Evolutionary conservation across 2,888 invertebrate species (phyloP), one percentile per base, ranked within the genome.

Genomic region (Scotopteryx bipunctaria): DNA sequence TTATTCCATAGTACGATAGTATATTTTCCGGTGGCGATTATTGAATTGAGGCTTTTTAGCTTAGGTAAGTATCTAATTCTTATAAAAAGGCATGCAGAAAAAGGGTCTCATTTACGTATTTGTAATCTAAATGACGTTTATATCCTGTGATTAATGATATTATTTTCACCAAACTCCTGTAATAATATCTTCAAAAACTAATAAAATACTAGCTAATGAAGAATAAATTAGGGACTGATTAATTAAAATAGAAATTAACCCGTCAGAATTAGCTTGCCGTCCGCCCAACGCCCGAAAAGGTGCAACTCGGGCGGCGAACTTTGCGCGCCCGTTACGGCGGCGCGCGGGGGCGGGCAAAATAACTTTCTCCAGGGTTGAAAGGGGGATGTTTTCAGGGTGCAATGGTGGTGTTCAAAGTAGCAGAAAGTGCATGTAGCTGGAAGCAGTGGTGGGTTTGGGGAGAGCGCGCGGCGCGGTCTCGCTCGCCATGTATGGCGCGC

Each of bases 281-380:
- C 64, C 69, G 75, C 69, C 69, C 71, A 75, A 63, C 73, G 74
- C 80, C 81, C 64, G 80, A 81, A 82, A 83, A 74, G 82, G 83
- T 57, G 59, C 71, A 75, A 64, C 67, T 66, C 72, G 71, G 62
- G 67, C 69, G 70, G 59, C 57, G 53, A 38, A 46, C 35, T 49
- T 52, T 51, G 50, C 67, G 62, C 62, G 59, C 70, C 69, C 59
- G 55, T 69, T 73, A 70, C 71, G 73, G 63, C 53, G 13, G 61
- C 57, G 61, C 63, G 64, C 64, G 61, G 49, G 44, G 42, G 56
- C 60, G 47, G 51, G 43, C 15, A n/a, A 11, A 47, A 69, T 64
- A 62, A 56, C 55, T 42, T 36, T 37, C 52, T 48, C 8, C 48
- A 64, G 61, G 38, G 41, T 19, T 44, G 31, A 17, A 64, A 55